Conservation (phyloP, 2,113 vertebrate genomes). For the Trogon melanurus region DNA sequence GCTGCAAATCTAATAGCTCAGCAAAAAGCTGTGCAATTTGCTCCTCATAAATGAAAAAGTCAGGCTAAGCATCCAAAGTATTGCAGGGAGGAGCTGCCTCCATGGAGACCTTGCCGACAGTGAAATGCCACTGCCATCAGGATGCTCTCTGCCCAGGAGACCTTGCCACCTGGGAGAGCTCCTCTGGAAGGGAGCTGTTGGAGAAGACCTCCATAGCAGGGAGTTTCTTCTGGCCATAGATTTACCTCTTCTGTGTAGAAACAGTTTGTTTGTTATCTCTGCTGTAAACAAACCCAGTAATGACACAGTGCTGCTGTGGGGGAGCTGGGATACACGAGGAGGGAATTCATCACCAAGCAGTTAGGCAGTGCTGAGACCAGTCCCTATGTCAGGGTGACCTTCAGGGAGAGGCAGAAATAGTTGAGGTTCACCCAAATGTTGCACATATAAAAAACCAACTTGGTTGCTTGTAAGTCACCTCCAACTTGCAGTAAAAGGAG, state of each 20-base stretch:
- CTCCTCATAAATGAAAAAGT: neutral
- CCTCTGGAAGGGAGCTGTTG: neutral
- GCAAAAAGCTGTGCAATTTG: neutral
- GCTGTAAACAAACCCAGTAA: neutral
- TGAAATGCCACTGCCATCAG: neutral
- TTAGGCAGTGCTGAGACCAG: neutral
- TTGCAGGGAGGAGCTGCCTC: neutral
- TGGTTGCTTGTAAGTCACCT: neutral
- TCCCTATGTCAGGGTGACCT: conserved; percentile 4
- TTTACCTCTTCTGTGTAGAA: neutral
- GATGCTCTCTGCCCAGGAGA: neutral
- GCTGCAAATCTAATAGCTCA: neutral
- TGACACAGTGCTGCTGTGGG: neutral
- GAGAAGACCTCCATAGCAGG: neutral
- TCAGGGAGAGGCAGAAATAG: neutral
- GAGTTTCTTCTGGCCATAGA: neutral
- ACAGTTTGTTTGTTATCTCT: neutral
- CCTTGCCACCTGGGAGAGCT: neutral
- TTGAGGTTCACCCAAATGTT: neutral
- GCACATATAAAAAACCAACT: neutral
- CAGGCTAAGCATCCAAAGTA: neutral
- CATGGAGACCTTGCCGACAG: neutral
- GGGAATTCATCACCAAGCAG: neutral
- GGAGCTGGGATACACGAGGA: neutral
- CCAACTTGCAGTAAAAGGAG: neutral